Evolutionary conservation across 2,888 invertebrate species (phyloP), one percentile per base, ranked within the genome.

Genomic region (Eulithis prunata): DNA sequence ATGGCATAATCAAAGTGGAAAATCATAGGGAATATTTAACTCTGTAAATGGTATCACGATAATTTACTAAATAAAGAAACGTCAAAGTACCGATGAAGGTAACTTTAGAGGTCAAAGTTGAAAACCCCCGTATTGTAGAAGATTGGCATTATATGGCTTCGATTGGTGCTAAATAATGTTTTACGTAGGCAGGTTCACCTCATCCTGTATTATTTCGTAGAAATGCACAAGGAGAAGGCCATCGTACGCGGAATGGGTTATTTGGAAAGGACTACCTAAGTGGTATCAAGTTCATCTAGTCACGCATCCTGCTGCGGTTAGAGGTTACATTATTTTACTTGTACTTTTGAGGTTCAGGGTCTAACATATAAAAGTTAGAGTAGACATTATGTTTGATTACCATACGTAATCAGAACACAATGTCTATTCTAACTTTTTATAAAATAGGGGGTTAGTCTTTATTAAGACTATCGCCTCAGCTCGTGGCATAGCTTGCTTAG

Each of bases 101-200:
- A 75, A 75, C 49, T 72, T 79, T 76, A 80, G 83, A 81, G 82
- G 83, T 85, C 85, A 85, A 82, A 81, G 84, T 71, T 76, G 66
- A 61, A 64, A 68, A 67, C 59, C 64, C 71, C 75, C 72, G 68
- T 77, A 72, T 72, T 72, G 71, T 69, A 71, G 58, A 71, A 58
- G 6, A 56, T 73, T 67, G 68, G 70, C 61, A 71, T 74, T 71
- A 53, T 6, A 32, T 14, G 54, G 14, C 13, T 53, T 60, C 54
- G 47, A 56, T 53, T 52, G 56, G 51, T 57, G 55, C 56, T 61
- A 62, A 61, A 66, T 58, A 64, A 60, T 62, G 57, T 63, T 68
- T 68, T 71, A 68, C 62, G 51, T 57, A 49, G 47, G 57, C 58
- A 66, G 41, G 46, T 49, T 64, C 62, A 49, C 46, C 62, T 67